These are phyloP conservation scores for Drosophila hamatofila DNA, from an alignment of 2,888 invertebrate genomes.

Conservation along the genomic window DNA sequence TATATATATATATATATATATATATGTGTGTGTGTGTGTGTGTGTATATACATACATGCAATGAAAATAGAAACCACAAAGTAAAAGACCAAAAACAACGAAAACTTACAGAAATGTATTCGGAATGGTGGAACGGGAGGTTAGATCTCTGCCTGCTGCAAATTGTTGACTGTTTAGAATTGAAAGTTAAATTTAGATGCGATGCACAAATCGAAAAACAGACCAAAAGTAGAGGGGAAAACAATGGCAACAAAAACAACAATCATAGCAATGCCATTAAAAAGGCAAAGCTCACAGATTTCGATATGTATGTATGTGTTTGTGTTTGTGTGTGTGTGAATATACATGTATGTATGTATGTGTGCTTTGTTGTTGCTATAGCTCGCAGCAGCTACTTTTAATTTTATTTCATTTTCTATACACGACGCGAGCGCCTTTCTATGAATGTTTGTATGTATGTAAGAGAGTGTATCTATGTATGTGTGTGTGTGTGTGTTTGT, in stretches of 20 bases:
- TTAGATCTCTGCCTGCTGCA: slow-evolving; percentile 58
- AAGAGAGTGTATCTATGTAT: slow-evolving; percentile 10
- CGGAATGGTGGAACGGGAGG: neutral
- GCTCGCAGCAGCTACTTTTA: slow-evolving; percentile 39
- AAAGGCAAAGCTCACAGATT: slow-evolving; percentile 44
- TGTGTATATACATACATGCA: slow-evolving; percentile 14
- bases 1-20: slow-evolving; percentile 9
- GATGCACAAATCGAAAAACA: slow-evolving; percentile 25
- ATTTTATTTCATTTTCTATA: slow-evolving; percentile 54
- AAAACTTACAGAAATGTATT: slow-evolving; percentile 49
- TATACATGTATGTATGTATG: neutral
- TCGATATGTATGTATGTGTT: neutral
- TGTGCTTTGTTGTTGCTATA: slow-evolving; percentile 18
- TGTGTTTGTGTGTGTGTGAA: neutral
- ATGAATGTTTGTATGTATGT: slow-evolving; percentile 14
- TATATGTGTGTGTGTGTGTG: too few species aligned
- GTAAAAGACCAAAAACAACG: slow-evolving; percentile 43
- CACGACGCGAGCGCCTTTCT: slow-evolving; percentile 39
- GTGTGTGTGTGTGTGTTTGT: slow-evolving; percentile 11
- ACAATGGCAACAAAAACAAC: slow-evolving; percentile 31
- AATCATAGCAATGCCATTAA: slow-evolving; percentile 37
- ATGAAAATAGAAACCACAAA: slow-evolving; percentile 56
- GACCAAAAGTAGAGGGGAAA: slow-evolving; percentile 35
- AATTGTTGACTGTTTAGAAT: slow-evolving; percentile 73
- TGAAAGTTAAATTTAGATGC: slow-evolving; percentile 73